These are phyloP conservation scores for Gymnothorax reevesii DNA, from an alignment of 2,797 vertebrate genomes.

Conservation along the genomic window DNA sequence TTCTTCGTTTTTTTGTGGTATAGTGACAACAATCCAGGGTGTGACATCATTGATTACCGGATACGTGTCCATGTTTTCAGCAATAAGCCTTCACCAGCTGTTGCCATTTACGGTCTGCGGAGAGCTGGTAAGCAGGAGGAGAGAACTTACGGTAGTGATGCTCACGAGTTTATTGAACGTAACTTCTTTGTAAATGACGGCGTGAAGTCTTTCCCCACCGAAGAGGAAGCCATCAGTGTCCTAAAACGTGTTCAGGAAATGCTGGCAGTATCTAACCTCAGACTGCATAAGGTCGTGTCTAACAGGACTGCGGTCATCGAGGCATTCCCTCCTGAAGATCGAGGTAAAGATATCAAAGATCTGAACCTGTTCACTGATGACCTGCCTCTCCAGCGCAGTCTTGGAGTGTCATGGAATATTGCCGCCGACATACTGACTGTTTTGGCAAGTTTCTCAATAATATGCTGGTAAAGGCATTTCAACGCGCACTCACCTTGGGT, in stretches of 20 bases:
- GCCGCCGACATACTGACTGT: not conserved
- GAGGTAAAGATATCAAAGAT: not conserved
- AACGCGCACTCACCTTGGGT: too few relatives aligned
- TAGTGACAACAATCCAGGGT: slow-evolving; percentile 11
- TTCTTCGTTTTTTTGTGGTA: slow-evolving; percentile 35
- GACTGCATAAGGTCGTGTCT: slow-evolving; percentile 29
- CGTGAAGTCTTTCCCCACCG: slow-evolving; percentile 12
- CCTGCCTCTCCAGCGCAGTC: slow-evolving; percentile 1
- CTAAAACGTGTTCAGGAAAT: slow-evolving; percentile 16
- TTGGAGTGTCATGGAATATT: slow-evolving; percentile 10
- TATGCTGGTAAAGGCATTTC: too few relatives aligned
- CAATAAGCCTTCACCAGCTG: too few relatives aligned
- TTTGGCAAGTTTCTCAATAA: too few relatives aligned
- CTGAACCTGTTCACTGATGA: not conserved
- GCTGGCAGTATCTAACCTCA: slow-evolving; percentile 29
- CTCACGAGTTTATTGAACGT: slow-evolving; percentile 8
- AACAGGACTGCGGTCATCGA: slow-evolving; percentile 8
- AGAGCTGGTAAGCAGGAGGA: slow-evolving; percentile 33
- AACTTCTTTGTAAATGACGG: slow-evolving; percentile 37
- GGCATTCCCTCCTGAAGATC: slow-evolving; percentile 14
- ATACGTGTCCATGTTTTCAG: too few relatives aligned
- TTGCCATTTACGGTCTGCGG: slow-evolving; percentile 28
- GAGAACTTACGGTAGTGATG: slow-evolving; percentile 18
- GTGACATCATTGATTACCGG: slow-evolving; percentile 20
- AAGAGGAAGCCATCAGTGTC: slow-evolving; percentile 26